Base-by-base conservation (phyloP, 1,140 invertebrate genomes). In the Phymorhynchus buccinoides region DNA sequence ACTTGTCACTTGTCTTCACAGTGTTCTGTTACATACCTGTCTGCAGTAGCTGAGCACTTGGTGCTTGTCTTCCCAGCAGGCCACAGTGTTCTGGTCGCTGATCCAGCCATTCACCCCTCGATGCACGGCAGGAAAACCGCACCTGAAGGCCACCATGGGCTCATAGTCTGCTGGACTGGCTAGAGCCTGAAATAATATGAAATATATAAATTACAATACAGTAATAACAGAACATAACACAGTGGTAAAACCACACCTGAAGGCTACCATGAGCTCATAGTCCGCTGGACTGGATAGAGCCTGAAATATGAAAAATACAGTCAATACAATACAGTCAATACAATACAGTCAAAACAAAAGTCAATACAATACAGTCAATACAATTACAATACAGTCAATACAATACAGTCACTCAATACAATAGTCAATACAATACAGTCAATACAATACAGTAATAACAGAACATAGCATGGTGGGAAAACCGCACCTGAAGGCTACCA, bases 1-100 rank as follows among this genome's bases (percentile, higher is more conserved):
- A n/a, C n/a, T n/a, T n/a, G n/a, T n/a, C n/a, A n/a, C n/a, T n/a
- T n/a, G n/a, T n/a, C 7, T 44, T 39, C 44, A n/a, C n/a, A 62
- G 37, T 62, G 32, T 35, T 14, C 27, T 18, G 32, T 35, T 35
- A 85, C 93, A 94, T 94, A 98, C 97, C 96, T 97, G 98, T 94
- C 98, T 97, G 95, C 98, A 99, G 93, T 98, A 98, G 92, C 98
- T 96, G 86, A 99, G 95, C 89, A 99, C 97, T 93, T 98, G 96
- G 93, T 97, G 96, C 94, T 98, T 98, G 92, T 98, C 96, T 92
- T 97, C 97, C 92, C 97, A 95, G 94, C 97, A 99, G 90, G 96
- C 96, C 90, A 96, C 95, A 88, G 95, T 95, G 89, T 95, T 95
- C 92, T 97, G 96, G 62, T 97, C 97, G 22, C 96, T 95, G 97